These are phyloP conservation scores for Craseonycteris thonglongyai DNA, from an alignment of 2,113 vertebrate genomes.

Conservation along the genomic window DNA sequence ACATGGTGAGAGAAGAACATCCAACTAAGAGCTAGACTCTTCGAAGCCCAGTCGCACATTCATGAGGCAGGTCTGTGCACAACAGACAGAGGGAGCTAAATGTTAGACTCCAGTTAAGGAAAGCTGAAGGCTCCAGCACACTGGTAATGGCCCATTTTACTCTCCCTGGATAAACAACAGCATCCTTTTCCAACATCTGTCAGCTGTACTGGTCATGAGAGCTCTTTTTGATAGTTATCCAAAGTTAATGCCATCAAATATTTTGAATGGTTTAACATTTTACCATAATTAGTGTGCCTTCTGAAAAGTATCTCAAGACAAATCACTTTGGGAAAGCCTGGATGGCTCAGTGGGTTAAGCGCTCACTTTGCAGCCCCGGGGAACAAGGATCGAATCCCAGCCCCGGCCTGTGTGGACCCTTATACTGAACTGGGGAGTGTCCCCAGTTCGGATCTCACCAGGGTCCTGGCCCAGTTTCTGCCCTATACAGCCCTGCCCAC, in stretches of 20 bases:
- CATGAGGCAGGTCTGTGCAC: not conserved
- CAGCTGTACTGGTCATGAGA: not conserved
- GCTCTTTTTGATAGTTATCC: not conserved
- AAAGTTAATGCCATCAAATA: not conserved
- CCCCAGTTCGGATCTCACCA: no score
- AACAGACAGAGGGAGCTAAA: not conserved
- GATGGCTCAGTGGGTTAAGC: no score
- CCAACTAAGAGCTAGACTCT: not conserved
- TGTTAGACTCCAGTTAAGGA: not conserved
- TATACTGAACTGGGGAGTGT: no score
- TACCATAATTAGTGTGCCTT: not conserved
- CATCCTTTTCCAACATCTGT: not conserved
- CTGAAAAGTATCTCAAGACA: not conserved
- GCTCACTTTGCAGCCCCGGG: no score
- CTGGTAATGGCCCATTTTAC: not conserved
- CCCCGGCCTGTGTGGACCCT: no score
- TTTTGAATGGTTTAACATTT: not conserved
- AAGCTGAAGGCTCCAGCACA: not conserved
- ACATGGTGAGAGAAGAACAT: not conserved
- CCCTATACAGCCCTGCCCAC: no score
- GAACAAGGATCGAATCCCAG: no score
- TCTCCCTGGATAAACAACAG: not conserved
- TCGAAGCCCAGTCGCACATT: not conserved
- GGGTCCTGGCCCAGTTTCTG: no score
- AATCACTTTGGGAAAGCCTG: no score